phyloP scores from a whole-genome alignment of 2,797 vertebrate genomes.

The Lepilemur ruficaudatus region DNA sequence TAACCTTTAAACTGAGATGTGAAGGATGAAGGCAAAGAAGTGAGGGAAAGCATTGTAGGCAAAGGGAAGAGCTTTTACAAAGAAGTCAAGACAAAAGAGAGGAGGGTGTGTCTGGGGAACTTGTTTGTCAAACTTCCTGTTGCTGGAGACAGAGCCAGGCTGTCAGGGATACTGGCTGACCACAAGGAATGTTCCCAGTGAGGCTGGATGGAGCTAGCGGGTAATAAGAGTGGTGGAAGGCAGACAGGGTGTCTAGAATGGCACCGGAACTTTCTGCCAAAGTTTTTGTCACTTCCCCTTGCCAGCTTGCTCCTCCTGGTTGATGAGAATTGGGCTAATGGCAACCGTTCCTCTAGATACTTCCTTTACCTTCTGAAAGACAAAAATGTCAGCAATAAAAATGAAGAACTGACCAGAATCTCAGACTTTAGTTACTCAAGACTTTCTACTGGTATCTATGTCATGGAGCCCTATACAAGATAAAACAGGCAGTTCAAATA shows the following conservation, averaged over 20 bases:
- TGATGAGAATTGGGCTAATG: constrained; percentile 19
- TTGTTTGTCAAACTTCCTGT: not conserved
- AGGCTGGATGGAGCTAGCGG: not conserved
- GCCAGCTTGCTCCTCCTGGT: not conserved
- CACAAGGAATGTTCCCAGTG: not conserved
- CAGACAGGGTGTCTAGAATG: not conserved
- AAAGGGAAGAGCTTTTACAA: not conserved
- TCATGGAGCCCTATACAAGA: not conserved
- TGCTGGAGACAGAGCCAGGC: not conserved
- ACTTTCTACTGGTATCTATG: not conserved
- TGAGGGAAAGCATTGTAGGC: not conserved
- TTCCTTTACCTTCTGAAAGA: constrained; percentile 62
- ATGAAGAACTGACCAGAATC: constrained; percentile 34
- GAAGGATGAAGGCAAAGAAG: not conserved
- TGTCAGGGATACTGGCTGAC: not conserved
- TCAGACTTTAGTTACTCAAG: not conserved
- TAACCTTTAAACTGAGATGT: not conserved
- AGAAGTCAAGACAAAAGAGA: not conserved
- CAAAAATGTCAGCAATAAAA: constrained; percentile 46
- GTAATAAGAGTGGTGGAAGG: not conserved
- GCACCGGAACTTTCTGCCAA: not conserved
- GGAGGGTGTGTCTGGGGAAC: not conserved
- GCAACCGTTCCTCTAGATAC: constrained; percentile 27
- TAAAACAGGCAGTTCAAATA: not conserved
- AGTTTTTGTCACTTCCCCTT: constrained; percentile 33